Conservation (phyloP, 2,888 invertebrate species). For the Petrolisthes cinctipes region DNA sequence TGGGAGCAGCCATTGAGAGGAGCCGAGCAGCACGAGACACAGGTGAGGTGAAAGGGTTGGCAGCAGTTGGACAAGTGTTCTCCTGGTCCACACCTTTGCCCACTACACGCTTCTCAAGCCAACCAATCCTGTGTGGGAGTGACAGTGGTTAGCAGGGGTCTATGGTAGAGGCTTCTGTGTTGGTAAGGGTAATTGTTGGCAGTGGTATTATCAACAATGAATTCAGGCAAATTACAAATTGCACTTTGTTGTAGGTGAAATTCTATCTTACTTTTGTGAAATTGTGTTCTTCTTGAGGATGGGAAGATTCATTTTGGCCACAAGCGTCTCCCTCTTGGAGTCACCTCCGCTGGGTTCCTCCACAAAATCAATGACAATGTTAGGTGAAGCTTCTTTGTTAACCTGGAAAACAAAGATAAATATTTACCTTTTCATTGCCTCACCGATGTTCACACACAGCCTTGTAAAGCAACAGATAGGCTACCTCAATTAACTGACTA, state of each 20-base stretch:
- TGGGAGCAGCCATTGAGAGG: neutral
- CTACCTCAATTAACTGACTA: too few species aligned
- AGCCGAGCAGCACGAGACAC: conserved; percentile 34
- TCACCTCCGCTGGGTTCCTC: neutral
- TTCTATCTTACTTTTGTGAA: conserved; percentile 21
- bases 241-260: neutral
- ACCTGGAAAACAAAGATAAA: neutral
- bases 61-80: neutral
- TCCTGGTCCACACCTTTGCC: conserved; percentile 21
- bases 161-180: neutral
- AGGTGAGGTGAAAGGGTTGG: conserved; percentile 36
- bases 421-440: too few species aligned
- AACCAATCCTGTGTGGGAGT: conserved; percentile 25
- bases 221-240: neutral
- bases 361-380: conserved; percentile 18
- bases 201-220: too few species aligned
- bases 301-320: conserved; percentile 41
- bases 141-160: neutral
- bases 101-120: conserved; percentile 38
- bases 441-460: too few species aligned
- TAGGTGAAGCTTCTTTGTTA: neutral
- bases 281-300: conserved; percentile 29
- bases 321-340: conserved; percentile 34
- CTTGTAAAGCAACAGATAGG: too few species aligned
- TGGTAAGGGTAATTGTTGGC: too few species aligned